Evolutionary conservation across 2,888 invertebrate species (phyloP).

Genomic region (Leucoptera coffeella): DNA sequence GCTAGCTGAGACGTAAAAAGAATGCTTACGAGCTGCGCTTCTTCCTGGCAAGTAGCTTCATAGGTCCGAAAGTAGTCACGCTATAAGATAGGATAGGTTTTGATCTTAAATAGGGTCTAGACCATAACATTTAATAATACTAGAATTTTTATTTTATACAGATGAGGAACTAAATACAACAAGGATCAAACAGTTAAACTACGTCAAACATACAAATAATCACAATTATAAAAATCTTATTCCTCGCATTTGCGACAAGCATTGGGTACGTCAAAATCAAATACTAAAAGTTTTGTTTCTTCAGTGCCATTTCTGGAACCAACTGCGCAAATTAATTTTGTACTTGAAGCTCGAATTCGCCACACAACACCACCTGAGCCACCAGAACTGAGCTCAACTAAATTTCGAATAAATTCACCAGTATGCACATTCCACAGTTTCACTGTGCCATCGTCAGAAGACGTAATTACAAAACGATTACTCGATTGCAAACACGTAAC

Average conservation of each 20-base stretch:
- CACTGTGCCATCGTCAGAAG: constrained; percentile 98
- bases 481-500: constrained; percentile 98
- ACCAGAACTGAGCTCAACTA: constrained; percentile 89
- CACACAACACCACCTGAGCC: constrained; percentile 98
- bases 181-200: no score
- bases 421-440: constrained; percentile 98
- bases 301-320: constrained; percentile 98
- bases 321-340: constrained; percentile 96
- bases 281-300: constrained; percentile 94
- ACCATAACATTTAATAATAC: no score
- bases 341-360: constrained; percentile 91
- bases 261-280: constrained; percentile 91
- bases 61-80: no score
- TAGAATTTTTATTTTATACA: no score
- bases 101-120: no score
- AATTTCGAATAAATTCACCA: constrained; percentile 92
- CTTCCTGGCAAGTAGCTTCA: no score
- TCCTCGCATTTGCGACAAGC: constrained; percentile 55
- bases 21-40: no score
- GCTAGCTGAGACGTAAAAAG: no score
- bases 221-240: no score
- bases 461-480: constrained; percentile 95
- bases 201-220: no score
- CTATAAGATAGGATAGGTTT: no score
- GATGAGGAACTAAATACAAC: no score